Evolutionary conservation across 2,888 invertebrate species (phyloP), one percentile per base, ranked within the genome.

Genomic region (Dromius quadrimaculatus): DNA sequence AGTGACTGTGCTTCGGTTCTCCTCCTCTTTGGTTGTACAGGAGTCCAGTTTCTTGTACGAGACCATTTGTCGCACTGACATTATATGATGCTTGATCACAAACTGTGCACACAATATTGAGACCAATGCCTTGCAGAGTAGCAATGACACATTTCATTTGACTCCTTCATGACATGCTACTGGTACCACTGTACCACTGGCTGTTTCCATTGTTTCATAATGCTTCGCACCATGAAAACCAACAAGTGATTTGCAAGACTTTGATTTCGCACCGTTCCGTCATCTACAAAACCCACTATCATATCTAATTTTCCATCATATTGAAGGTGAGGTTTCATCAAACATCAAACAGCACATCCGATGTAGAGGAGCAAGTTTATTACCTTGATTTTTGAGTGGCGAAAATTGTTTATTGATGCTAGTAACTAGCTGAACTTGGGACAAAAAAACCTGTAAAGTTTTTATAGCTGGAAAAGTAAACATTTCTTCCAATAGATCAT

Each of bases 281-380:
- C 45, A 36, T 72, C 71, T 28, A 61, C 65, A 15, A 72, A 32
- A 5, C 72, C 71, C 1, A 45, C 47, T 0, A 72, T 50, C 3
- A n/a, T 9, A 50, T 73, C 47, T 2, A 11, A 6, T 19, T 63
- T 65, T 57, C 17, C 36, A 20, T 70, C 62, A 19, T 66, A 73
- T 6, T 19, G 0, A 17, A 73, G 28, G 9, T 6, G 15, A 2
- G 71, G 34, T 63, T 68, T 73, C 73, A 28, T 73, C 69, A 43
- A 71, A 71, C 8, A 73, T 36, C n/a, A 72, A 20, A 2, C 19
- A 41, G 57, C 54, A 72, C 2, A 15, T 1, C 22, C 54, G 54
- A 32, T 54, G 23, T 4, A 11, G 23, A 9, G 23, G 11, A 11
- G 22, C 11, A 1, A 54, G 11, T 54, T 23, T 54, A 6, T 8